Evolutionary conservation across 2,888 invertebrate genomes (phyloP).

Genomic region (Odontocerum albicorne): DNA sequence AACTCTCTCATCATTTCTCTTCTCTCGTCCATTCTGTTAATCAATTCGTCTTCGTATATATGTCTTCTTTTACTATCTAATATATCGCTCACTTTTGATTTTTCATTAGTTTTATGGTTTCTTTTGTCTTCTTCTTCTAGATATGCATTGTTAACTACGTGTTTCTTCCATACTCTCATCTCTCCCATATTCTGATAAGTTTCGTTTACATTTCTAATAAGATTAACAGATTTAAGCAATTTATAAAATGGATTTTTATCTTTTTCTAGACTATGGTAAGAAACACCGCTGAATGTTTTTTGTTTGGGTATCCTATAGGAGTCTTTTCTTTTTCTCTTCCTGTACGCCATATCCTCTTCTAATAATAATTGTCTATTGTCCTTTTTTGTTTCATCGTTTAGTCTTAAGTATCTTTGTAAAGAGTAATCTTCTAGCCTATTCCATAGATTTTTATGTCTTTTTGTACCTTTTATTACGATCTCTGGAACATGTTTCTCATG

Average conservation of each 20-base stretch:
- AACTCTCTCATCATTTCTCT: not conserved
- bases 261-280: conserved; percentile 10
- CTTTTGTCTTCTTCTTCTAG: conserved; percentile 2
- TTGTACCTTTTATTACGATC: not conserved
- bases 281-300: conserved; percentile 6
- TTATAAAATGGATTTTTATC: conserved; percentile 22
- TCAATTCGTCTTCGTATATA: not conserved
- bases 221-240: conserved; percentile 15
- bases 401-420: conserved; percentile 13
- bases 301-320: conserved; percentile 14
- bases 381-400: conserved; percentile 8
- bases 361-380: conserved; percentile 3
- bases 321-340: conserved; percentile 18
- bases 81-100: not conserved
- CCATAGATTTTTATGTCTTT: conserved; percentile 19
- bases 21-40: conserved; percentile 1
- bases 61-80: conserved; percentile 8
- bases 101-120: conserved; percentile 3
- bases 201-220: conserved; percentile 18
- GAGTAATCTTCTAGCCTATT: conserved; percentile 24
- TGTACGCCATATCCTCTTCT: conserved; percentile 6
- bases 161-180: conserved; percentile 24
- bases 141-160: conserved; percentile 10
- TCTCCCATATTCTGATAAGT: conserved; percentile 11
- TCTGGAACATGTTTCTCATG: not conserved